Conservation (phyloP, 2,888 invertebrate genomes). For the Yponomeuta malinellus region DNA sequence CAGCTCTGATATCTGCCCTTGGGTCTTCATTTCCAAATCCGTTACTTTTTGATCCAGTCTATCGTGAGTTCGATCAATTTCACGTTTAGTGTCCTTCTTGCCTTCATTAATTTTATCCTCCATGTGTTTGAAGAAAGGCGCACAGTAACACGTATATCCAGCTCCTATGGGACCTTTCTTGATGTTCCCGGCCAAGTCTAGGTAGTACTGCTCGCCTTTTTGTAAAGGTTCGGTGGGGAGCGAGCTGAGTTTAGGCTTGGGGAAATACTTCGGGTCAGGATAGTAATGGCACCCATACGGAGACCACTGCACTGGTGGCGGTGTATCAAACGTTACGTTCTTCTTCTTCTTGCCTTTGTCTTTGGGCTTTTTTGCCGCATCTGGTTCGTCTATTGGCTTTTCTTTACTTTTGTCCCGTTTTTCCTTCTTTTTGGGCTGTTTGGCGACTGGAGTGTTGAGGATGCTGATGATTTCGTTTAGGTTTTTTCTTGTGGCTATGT, state of each 20-base stretch:
- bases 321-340: constrained; percentile 73
- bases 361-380: constrained; percentile 59
- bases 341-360: constrained; percentile 68
- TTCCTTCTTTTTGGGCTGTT: constrained; percentile 60
- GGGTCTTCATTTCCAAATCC: constrained; percentile 83
- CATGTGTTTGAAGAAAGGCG: constrained; percentile 92
- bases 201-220: constrained; percentile 94
- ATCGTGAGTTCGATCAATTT: constrained; percentile 87
- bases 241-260: constrained; percentile 89
- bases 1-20: constrained; percentile 82
- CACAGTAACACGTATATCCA: constrained; percentile 94
- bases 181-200: constrained; percentile 95
- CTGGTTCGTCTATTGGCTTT: constrained; percentile 71
- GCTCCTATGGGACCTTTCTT: constrained; percentile 96
- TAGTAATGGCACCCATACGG: constrained; percentile 95
- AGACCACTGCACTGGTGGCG: constrained; percentile 81
- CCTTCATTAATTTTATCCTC: constrained; percentile 89
- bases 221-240: constrained; percentile 89
- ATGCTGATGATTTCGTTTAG: constrained; percentile 89
- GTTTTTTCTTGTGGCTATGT: constrained; percentile 92
- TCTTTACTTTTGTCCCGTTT: constrained; percentile 70
- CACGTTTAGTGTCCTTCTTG: constrained; percentile 85
- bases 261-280: constrained; percentile 89
- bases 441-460: constrained; percentile 74
- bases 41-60: constrained; percentile 88